Percentiles rank a stretch among this genome's conserved stretches.
Evolutionary conservation across 53 echinoderm and acorn worm genomes (phyloP).

Genomic region (Hippasteria phrygiana): DNA sequence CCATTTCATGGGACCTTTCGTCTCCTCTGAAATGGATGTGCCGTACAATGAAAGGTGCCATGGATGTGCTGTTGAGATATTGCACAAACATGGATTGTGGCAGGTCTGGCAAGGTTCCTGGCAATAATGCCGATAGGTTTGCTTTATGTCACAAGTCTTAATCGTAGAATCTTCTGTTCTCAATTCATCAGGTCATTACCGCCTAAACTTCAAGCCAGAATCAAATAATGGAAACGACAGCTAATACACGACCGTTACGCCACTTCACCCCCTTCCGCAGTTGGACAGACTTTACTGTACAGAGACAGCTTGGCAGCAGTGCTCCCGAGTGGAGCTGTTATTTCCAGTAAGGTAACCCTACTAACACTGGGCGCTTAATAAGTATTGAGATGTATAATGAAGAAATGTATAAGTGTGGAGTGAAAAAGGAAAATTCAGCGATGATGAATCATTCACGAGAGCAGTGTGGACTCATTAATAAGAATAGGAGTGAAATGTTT

Average conservation of each 20-base stretch:
- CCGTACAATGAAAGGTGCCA: no score
- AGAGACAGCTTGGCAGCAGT: not conserved
- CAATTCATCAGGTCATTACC: conserved; percentile 80
- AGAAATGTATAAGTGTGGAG: not conserved
- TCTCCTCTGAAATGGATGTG: no score
- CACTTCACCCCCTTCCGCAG: not conserved
- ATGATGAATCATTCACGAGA: conserved; percentile 11
- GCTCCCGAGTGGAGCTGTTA: conserved; percentile 7
- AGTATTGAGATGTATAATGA: not conserved
- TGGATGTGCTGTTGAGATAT: no score
- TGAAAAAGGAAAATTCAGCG: conserved; percentile 2
- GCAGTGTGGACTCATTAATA: not conserved
- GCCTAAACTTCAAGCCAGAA: conserved; percentile 83
- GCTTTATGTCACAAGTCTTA: no score
- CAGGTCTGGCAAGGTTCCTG: no score
- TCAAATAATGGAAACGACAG: conserved; percentile 57
- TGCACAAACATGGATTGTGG: no score
- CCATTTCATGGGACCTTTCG: no score
- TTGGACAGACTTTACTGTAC: not conserved
- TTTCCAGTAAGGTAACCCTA: conserved; percentile 8
- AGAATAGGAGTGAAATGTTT: not conserved
- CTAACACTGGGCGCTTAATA: not conserved
- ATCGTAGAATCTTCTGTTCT: not conserved
- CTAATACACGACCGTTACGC: conserved; percentile 35
- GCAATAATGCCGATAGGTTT: no score